phyloP scores from a whole-genome alignment of 2,797 vertebrate genomes.

The Rousettus madagascariensis region DNA sequence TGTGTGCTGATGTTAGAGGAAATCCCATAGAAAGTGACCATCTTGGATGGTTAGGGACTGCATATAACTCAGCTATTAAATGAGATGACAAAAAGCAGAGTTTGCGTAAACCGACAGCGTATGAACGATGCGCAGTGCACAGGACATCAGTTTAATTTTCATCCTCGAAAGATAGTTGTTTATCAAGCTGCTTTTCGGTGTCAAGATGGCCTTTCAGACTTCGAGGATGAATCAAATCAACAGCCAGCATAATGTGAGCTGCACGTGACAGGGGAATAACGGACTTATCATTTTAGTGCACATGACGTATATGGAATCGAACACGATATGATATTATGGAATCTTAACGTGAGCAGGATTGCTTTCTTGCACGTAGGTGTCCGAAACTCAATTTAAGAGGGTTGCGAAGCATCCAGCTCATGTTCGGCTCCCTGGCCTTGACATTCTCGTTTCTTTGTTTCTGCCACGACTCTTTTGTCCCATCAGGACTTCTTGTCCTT shows the following conservation, averaged over 20 bases:
- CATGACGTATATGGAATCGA: not conserved
- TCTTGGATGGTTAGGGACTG: slow-evolving; percentile 25
- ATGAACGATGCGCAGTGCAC: slow-evolving; percentile 16
- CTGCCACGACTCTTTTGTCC: not conserved
- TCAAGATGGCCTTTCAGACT: slow-evolving; percentile 78
- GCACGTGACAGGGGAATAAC: slow-evolving; percentile 64
- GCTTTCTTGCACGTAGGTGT: not conserved
- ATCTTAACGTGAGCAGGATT: not conserved
- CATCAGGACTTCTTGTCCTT: not conserved
- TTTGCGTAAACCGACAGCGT: slow-evolving; percentile 28
- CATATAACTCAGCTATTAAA: slow-evolving; percentile 74
- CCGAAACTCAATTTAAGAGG: not conserved
- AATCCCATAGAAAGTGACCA: slow-evolving; percentile 1
- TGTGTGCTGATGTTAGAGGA: slow-evolving; percentile 2
- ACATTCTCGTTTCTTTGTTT: not conserved
- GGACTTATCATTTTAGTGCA: slow-evolving; percentile 53
- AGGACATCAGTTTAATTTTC: slow-evolving; percentile 71
- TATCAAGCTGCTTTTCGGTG: slow-evolving; percentile 78
- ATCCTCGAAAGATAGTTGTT: slow-evolving; percentile 76
- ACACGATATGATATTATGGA: not conserved
- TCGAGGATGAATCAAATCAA: slow-evolving; percentile 77
- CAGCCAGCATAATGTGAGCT: slow-evolving; percentile 65
- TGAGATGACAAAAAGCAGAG: slow-evolving; percentile 48
- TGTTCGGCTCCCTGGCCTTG: not conserved
- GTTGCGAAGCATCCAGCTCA: accelerated